A percentile compares a stretch with the other conserved stretches of the same genome.
phyloP scores from a whole-genome alignment of 2,888 invertebrate genomes.

The Clitarchus hookeri region DNA sequence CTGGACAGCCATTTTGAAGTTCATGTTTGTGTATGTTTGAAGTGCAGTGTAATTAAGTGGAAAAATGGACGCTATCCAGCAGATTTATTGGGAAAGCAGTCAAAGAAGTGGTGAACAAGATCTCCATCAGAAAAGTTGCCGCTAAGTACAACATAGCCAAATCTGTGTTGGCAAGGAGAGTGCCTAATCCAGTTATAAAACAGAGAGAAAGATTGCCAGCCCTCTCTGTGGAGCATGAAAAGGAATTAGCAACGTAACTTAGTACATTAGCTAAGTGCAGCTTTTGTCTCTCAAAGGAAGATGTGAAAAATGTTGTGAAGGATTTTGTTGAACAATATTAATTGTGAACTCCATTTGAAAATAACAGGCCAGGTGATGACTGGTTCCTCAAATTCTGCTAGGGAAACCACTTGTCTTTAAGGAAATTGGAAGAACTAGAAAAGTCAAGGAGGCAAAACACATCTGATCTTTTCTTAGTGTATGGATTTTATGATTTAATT shows the following conservation, averaged over 20 bases:
- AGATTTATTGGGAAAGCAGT: too few species aligned
- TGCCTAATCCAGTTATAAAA: background rate
- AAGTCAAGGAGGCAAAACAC: slow-evolving; percentile 10
- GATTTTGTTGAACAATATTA: background rate
- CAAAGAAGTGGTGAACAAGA: background rate
- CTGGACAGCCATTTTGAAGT: background rate
- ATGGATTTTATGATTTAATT: slow-evolving; percentile 10
- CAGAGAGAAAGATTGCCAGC: background rate
- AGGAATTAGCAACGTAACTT: background rate
- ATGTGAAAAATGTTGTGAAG: slow-evolving; percentile 8
- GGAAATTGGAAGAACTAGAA: too few species aligned
- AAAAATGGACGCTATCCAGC: too few species aligned
- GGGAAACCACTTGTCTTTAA: too few species aligned
- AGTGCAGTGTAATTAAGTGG: background rate
- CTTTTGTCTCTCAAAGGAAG: background rate
- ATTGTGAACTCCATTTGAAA: background rate
- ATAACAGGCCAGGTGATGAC: background rate
- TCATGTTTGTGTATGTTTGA: background rate
- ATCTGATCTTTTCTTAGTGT: slow-evolving; percentile 1
- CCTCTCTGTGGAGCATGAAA: background rate
- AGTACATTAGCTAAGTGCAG: background rate
- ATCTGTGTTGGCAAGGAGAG: background rate
- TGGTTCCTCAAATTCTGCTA: background rate
- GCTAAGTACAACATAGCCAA: slow-evolving; percentile 1
- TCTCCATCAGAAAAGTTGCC: background rate